Evolutionary conservation across 2,113 vertebrate species (phyloP), one percentile per base, ranked within the genome.

Genomic region (Hippolais icterina): DNA sequence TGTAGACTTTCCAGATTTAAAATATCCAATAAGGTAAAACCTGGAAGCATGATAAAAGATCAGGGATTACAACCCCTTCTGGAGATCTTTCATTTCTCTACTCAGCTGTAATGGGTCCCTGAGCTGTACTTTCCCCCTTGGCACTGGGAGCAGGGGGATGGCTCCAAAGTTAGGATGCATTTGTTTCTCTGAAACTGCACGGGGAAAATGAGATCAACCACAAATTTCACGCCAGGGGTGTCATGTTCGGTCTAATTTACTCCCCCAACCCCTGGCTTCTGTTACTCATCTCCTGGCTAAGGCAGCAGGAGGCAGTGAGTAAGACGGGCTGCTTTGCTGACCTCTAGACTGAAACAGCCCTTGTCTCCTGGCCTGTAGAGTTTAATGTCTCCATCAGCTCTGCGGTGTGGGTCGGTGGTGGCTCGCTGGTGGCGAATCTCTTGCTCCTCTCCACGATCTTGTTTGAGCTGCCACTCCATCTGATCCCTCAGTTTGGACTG

Each of bases 401-500:
- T 98, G 97, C 98, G 98, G 97, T 98, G 98, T 98, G 98, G 98
- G 98, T 98, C 98, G 95, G 96, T 97, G 64, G 97, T 93, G 90
- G 97, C 93, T 97, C 92, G 98, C 93, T 97, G 98, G 96, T 96
- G 97, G 95, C 97, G 98, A 97, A 96, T 98, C 96, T 98, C 98
- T 97, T 89, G 97, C 97, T 99, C 98, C 71, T 98, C 98, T 97
- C 98, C 98, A 96, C 96, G 98, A 97, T 99, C 99, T 98, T 97
- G 98, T 97, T 97, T 98, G 97, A 98, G 98, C 97, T 98, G 98
- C 98, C 99, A 99, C 97, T 99, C 99, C 98, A 98, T 98, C 98
- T 99, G 99, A 98, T 99, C 99, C 98, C 99, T 99, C 98, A 98
- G 98, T 98, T 98, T 98, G 98, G 98, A 99, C 99, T 99, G 99